Conservation (phyloP, 2,888 invertebrate species). For the Cylindroiulus punctatus region DNA sequence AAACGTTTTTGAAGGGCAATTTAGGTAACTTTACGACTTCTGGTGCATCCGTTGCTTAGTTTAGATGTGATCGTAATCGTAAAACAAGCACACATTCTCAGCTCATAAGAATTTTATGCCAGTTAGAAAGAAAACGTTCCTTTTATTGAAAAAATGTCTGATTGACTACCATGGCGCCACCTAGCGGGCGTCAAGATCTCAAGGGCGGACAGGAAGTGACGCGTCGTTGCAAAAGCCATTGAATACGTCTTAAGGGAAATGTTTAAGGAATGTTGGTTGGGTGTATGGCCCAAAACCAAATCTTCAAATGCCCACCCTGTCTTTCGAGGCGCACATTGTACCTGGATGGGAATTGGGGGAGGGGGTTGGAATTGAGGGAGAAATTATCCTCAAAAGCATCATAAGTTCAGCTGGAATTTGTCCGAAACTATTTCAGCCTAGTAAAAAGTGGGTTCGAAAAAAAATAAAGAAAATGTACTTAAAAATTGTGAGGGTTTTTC, state of each 20-base stretch:
- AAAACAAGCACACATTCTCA: background rate
- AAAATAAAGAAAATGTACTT: background rate
- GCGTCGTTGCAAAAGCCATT: background rate
- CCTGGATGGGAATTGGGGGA: constrained; percentile 25
- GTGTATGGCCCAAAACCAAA: background rate
- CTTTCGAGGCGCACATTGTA: constrained; percentile 52
- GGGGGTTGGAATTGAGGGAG: background rate
- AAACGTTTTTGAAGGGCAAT: no score
- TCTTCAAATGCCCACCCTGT: constrained; percentile 51
- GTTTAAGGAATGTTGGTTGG: constrained; percentile 3
- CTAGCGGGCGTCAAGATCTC: background rate
- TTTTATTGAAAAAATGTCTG: background rate
- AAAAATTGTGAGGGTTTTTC: constrained; percentile 5
- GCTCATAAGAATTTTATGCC: constrained; percentile 3
- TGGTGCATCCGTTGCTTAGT: background rate
- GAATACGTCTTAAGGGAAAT: constrained; percentile 36
- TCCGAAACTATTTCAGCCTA: background rate
- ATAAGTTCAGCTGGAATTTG: constrained; percentile 24
- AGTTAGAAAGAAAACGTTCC: background rate
- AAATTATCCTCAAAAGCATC: background rate
- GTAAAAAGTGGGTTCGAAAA: background rate
- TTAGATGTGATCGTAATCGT: background rate
- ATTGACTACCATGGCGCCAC: background rate
- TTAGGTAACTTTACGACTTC: no score
- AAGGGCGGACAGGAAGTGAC: background rate